Base-by-base conservation (phyloP, 2,888 invertebrate species). In the Odontocolon sp. region DNA sequence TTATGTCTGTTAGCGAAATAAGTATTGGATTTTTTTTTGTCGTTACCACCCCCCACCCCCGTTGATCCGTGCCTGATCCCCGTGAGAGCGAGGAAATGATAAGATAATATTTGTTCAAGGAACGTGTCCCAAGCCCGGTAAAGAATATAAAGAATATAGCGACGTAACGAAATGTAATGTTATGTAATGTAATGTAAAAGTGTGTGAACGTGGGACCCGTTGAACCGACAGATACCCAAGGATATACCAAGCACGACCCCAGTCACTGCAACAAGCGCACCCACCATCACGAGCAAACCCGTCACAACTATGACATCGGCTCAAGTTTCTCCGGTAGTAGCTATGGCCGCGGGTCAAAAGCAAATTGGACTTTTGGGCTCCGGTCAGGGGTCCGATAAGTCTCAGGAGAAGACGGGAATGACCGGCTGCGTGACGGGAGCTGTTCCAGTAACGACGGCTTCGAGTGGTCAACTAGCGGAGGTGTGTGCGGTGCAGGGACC, bases 151-250 rank as follows among this genome's bases (percentile, higher is more conserved):
- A n/a, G n/a, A n/a, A n/a, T n/a, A n/a, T n/a, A n/a, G n/a, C n/a
- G n/a, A n/a, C n/a, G n/a, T n/a, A n/a, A n/a, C n/a, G n/a, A n/a
- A n/a, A n/a, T n/a, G n/a, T n/a, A n/a, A n/a, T n/a, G n/a, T 75
- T 67, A 11, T 70, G 69, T 77, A 72, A 74, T 78, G n/a, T n/a
- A n/a, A n/a, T 63, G 78, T 74, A 78, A 82, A 83, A 81, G 79
- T 86, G 88, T 87, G 88, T 88, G 89, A 88, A 88, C 86, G 85
- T 81, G 87, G 86, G 87, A 86, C 87, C 87, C 87, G 86, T 89
- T 89, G 87, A 89, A 89, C 89, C 91, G 91, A 91, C 92, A 93
- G 92, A 92, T 92, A 91, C 91, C 90, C 91, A 93, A 92, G 92
- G 92, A 93, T 87, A 87, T 91, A 86, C 85, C 91, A 85, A 91